Base-by-base conservation (phyloP, 2,888 invertebrate species). In the Biston betularia region DNA sequence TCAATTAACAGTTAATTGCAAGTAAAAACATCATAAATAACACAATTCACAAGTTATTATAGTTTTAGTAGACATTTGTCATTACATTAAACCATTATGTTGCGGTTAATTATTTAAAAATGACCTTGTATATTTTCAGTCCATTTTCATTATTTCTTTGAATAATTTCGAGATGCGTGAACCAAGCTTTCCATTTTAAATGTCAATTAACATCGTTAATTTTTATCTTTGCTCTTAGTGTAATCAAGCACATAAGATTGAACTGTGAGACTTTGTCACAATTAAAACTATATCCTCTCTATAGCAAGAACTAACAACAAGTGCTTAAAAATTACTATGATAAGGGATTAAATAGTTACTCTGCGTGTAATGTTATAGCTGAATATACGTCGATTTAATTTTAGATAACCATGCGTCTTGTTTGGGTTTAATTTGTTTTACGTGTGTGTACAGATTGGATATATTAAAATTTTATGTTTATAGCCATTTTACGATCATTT, bases 161-260 rank as follows among this genome's bases (percentile, higher is more conserved):
- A 79, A 79, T 50, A 64, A 68, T 74, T 77, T 65, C 66, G 63
- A 56, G 59, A 66, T 66, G 63, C 50, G 62, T 44, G 60, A 64
- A 65, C 63, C 69, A 56, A 74, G 71, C 77, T 79, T 77, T 80
- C 81, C 72, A 76, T 80, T 82, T 82, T 81, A 79, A 86, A 86
- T 83, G 85, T 84, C 82, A 86, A 86, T 86, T 84, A 83, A 75
- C 67, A 71, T 81, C 78, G 79, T 83, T 79, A 82, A 79, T 74
- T 81, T 81, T 81, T 82, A 82, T 80, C 77, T 77, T 68, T 57
- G 66, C 74, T 79, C 69, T 78, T 77, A 76, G 76, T 55, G 52
- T 59, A 56, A 56, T 63, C 58, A 56, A 50, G 49, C 63, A 34
- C 63, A 49, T 49, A 55, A 49, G 9, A 54, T 52, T 24, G 0